Evolutionary conservation across 2,113 vertebrate species (phyloP).

Genomic region (Mobula hypostoma): DNA sequence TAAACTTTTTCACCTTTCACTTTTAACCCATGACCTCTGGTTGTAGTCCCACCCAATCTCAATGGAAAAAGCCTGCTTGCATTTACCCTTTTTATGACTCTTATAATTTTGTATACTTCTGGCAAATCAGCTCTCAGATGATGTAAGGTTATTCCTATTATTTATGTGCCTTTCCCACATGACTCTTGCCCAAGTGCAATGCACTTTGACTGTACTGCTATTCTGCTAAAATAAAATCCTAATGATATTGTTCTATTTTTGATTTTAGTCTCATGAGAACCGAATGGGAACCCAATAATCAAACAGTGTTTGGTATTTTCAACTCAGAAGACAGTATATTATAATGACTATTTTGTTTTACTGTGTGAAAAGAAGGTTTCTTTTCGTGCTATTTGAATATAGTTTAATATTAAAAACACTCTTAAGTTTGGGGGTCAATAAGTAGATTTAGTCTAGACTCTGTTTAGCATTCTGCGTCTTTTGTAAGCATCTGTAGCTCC

Average conservation of each 20-base stretch:
- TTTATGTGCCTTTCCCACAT: neutral
- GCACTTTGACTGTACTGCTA: neutral
- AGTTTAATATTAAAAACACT: neutral
- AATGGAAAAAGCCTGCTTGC: too few species aligned
- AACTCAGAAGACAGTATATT: neutral
- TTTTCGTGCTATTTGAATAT: neutral
- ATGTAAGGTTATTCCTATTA: neutral
- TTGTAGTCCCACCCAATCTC: too few species aligned
- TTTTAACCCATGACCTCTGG: too few species aligned
- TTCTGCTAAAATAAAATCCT: neutral
- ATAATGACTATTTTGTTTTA: neutral
- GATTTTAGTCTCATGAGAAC: neutral
- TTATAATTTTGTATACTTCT: too few species aligned
- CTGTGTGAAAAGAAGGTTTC: neutral
- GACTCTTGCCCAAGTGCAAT: neutral
- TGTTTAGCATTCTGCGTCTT: constrained; percentile 58
- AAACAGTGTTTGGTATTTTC: neutral
- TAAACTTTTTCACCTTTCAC: too few species aligned
- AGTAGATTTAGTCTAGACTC: constrained; percentile 64
- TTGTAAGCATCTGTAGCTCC: constrained; percentile 45
- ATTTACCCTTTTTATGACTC: too few species aligned
- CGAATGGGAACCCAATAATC: neutral
- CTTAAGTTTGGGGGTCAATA: constrained; percentile 58
- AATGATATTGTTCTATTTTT: neutral
- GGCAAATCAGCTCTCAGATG: too few species aligned